Conservation (phyloP, 2,888 invertebrate genomes). For the Cephus sareptanus region DNA sequence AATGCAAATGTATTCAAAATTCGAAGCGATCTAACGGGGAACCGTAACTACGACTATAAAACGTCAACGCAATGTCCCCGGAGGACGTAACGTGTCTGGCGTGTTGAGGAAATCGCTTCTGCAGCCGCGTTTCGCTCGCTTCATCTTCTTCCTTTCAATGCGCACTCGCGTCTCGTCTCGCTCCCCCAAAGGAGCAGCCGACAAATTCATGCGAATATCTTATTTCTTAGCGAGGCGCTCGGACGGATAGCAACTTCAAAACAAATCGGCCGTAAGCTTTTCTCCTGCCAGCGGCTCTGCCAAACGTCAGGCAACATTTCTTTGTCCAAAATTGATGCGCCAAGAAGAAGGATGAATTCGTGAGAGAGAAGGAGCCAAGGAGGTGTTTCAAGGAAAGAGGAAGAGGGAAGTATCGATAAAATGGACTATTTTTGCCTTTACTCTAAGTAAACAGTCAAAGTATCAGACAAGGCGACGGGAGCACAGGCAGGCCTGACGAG, state of each 20-base stretch:
- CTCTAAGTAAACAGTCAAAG: no score
- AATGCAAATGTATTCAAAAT: constrained; percentile 49
- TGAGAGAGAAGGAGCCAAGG: not conserved
- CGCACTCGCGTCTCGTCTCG: constrained; percentile 2
- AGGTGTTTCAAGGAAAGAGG: constrained; percentile 17
- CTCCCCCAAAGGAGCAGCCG: constrained; percentile 14
- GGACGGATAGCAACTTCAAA: constrained; percentile 28
- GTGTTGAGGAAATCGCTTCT: not conserved
- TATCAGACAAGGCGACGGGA: no score
- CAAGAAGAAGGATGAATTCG: not conserved
- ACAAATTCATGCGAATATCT: constrained; percentile 26
- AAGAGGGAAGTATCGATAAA: not conserved
- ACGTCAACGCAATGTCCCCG: constrained; percentile 16
- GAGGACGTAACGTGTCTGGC: constrained; percentile 5
- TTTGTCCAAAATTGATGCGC: not conserved
- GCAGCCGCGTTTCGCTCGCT: not conserved
- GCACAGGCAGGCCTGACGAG: not conserved
- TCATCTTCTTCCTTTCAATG: not conserved
- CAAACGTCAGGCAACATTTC: not conserved
- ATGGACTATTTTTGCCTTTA: no score
- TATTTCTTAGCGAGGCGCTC: constrained; percentile 19
- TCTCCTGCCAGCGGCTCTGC: not conserved
- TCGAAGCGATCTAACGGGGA: constrained; percentile 20
- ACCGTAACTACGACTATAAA: constrained; percentile 34
- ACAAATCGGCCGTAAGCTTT: constrained; percentile 26